These are phyloP conservation scores for Sminthurides aquaticus DNA, from an alignment of 2,888 invertebrate species.

Conservation along the genomic window DNA sequence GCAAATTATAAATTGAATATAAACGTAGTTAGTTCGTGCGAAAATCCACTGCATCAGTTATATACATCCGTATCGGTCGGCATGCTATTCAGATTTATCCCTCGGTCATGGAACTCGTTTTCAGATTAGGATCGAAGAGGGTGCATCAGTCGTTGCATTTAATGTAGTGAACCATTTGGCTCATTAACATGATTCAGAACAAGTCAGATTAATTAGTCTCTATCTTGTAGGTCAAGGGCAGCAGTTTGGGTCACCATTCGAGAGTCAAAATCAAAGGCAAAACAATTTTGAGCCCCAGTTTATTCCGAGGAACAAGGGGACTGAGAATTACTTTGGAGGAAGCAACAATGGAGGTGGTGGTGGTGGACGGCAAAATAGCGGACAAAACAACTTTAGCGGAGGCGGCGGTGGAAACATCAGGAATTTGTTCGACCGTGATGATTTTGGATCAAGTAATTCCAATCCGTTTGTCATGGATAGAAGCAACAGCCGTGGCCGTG, in stretches of 20 bases:
- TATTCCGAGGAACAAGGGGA: not conserved
- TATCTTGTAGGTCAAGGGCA: too few relatives aligned
- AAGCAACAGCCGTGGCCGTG: not conserved
- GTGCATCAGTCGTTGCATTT: too few relatives aligned
- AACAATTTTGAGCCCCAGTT: constrained; percentile 5
- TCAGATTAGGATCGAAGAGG: too few relatives aligned
- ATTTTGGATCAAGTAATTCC: not conserved
- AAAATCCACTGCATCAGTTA: too few relatives aligned
- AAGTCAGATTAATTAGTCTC: too few relatives aligned
- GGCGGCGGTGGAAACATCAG: not conserved
- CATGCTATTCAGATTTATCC: too few relatives aligned
- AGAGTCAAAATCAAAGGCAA: constrained; percentile 6
- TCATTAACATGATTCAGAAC: too few relatives aligned
- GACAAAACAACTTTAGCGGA: not conserved
- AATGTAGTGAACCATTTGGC: too few relatives aligned
- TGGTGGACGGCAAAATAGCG: not conserved
- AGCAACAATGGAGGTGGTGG: not conserved
- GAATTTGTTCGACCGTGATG: not conserved
- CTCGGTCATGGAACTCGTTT: too few relatives aligned
- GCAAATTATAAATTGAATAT: too few relatives aligned
- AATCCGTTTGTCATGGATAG: not conserved
- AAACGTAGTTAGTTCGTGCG: not conserved
- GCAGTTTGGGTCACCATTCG: constrained; percentile 6
- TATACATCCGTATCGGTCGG: too few relatives aligned
- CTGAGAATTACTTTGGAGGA: constrained; percentile 6